Evolutionary conservation across 2,888 invertebrate genomes (phyloP).

Genomic region (Pseudoips prasinana): DNA sequence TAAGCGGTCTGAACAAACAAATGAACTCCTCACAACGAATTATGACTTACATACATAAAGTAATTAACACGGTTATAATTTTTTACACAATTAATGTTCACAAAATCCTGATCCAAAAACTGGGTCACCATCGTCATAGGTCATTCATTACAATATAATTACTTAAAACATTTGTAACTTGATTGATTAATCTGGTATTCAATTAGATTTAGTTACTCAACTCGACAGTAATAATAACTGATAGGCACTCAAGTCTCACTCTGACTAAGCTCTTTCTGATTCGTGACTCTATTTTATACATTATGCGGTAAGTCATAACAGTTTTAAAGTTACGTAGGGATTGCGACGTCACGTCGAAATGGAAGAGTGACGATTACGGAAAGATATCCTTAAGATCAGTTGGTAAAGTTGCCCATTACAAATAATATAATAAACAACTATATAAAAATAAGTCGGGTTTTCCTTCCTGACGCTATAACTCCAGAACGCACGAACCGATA

Average conservation of each 20-base stretch:
- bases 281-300: constrained; percentile 22
- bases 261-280: constrained; percentile 26
- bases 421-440: too few relatives aligned
- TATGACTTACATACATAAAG: constrained; percentile 3
- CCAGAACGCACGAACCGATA: too few relatives aligned
- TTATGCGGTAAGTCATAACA: constrained; percentile 10
- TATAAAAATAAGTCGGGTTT: too few relatives aligned
- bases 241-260: constrained; percentile 7
- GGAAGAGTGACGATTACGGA: too few relatives aligned
- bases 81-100: constrained; percentile 3
- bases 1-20: constrained; percentile 10
- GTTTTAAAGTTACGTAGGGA: too few relatives aligned
- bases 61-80: constrained; percentile 6
- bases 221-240: constrained; percentile 6
- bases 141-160: too few relatives aligned
- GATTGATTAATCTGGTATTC: too few relatives aligned
- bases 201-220: too few relatives aligned
- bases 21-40: constrained; percentile 4
- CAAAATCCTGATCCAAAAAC: constrained; percentile 1
- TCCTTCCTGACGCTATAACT: too few relatives aligned
- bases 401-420: too few relatives aligned
- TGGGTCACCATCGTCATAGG: not conserved
- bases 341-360: too few relatives aligned
- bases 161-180: constrained; percentile 12
- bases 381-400: too few relatives aligned